phyloP scores from a whole-genome alignment of 2,113 vertebrate species.

The Seriola aureovittata region DNA sequence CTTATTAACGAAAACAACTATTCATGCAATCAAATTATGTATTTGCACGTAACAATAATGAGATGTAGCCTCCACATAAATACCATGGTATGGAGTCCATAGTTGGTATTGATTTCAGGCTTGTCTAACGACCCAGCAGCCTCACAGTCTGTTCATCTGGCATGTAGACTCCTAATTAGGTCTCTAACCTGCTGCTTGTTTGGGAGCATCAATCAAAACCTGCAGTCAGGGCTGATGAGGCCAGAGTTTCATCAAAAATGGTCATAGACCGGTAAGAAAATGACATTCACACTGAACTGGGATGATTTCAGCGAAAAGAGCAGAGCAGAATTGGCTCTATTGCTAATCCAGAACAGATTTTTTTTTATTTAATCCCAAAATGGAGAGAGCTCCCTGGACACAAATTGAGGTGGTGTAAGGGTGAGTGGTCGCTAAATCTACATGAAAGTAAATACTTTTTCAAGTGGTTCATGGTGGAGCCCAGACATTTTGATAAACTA shows the following conservation, averaged over 20 bases:
- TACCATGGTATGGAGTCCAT: background rate
- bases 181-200: slow-evolving; percentile 70
- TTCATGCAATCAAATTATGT: background rate
- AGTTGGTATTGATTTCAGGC: slow-evolving; percentile 64
- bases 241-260: background rate
- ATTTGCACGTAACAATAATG: background rate
- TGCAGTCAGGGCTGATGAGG: background rate
- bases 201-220: slow-evolving; percentile 37
- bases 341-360: slow-evolving; percentile 37
- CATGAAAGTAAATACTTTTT: background rate
- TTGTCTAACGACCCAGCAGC: slow-evolving; percentile 51
- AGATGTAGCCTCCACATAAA: background rate
- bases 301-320: slow-evolving; percentile 13
- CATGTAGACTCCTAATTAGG: slow-evolving; percentile 72
- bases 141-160: slow-evolving; percentile 67
- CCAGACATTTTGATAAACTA: background rate
- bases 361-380: slow-evolving; percentile 32
- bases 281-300: background rate
- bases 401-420: background rate
- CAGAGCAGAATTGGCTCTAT: slow-evolving; percentile 20
- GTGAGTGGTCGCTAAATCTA: too few species aligned
- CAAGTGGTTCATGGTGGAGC: background rate
- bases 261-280: background rate
- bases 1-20: background rate
- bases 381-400: background rate